Base-by-base conservation (phyloP, 2,797 vertebrate genomes). In the Schizopygopsis malacanthus region DNA sequence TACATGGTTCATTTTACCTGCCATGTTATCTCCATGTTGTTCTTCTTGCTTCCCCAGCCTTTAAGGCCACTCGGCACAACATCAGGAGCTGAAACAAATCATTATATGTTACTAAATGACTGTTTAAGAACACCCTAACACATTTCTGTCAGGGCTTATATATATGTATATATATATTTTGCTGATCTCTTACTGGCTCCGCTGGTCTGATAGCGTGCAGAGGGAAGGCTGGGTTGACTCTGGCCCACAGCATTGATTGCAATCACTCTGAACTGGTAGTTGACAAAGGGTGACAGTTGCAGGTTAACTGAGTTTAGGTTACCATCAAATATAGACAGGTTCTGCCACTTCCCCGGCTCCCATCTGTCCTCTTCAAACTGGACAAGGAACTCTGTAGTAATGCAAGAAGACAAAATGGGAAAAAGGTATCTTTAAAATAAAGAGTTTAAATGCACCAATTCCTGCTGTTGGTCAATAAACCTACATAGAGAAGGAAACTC, bases 1-100 rank as follows among this genome's bases (percentile, higher is more conserved):
- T 22, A 9, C 4, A n/a, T 28, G 41, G 7, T 82, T 45, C 3
- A 59, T 79, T 96, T 96, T 91, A 99, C 98, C 88, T 96, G 97
- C 98, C 98, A 99, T 0, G 94, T 97, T 92, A 99, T 99, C 91
- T 99, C 97, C 97, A 99, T 99, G 88, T 98, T 99, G 92, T 96
- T 97, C 88, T 96, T 98, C 65, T 94, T 95, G 82, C 96, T 96
- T 56, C 98, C 98, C 89, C 94, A 95, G 15, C 98, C 98, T 89
- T 95, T 95, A 22, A 99, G 94, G 13, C 96, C 96, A 0, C 92
- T 91, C 2, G 98, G 98, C 80, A 97, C 95, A 50, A 94, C 91
- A 91, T 98, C 97, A 28, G 98, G 98, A 59, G 97, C 98, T 99
- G 90, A 89, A 95, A 94, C 67, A 86, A 77, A 79, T 22, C 71